Conservation (phyloP, 2,113 vertebrate species). For the Protobothrops mucrosquamatus region DNA sequence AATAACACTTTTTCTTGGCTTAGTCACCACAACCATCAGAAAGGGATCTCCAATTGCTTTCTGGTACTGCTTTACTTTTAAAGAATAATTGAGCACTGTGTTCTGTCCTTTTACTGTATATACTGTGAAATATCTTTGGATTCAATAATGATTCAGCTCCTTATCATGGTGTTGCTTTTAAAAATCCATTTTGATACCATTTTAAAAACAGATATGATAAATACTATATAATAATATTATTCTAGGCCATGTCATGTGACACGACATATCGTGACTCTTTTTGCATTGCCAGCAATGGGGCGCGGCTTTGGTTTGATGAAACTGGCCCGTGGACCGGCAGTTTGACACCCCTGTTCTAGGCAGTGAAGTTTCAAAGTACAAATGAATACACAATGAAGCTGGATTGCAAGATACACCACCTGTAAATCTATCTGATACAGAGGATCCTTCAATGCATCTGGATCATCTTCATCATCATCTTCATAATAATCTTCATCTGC, state of each 20-base stretch:
- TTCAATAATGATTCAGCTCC: not conserved
- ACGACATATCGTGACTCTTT: no score
- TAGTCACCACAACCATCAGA: not conserved
- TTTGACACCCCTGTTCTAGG: not conserved
- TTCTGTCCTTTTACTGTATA: not conserved
- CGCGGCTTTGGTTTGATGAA: no score
- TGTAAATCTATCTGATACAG: conserved; percentile 95
- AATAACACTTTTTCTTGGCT: not conserved
- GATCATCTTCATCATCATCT: conserved; percentile 96
- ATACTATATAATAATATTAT: not conserved
- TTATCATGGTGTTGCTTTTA: not conserved
- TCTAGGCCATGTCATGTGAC: not conserved
- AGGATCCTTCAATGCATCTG: conserved; percentile 95
- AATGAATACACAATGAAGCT: not conserved
- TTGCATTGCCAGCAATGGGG: no score
- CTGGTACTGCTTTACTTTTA: not conserved
- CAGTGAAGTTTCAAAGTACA: not conserved
- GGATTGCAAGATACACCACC: conserved; percentile 59
- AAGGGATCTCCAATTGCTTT: not conserved
- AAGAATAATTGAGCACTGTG: not conserved
- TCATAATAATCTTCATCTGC: conserved; percentile 98
- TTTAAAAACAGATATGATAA: not conserved
- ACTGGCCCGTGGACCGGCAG: no score
- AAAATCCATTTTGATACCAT: not conserved
- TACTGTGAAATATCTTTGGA: not conserved